phyloP scores from a whole-genome alignment of 2,113 vertebrate species.

The Zosterops japonicus region DNA sequence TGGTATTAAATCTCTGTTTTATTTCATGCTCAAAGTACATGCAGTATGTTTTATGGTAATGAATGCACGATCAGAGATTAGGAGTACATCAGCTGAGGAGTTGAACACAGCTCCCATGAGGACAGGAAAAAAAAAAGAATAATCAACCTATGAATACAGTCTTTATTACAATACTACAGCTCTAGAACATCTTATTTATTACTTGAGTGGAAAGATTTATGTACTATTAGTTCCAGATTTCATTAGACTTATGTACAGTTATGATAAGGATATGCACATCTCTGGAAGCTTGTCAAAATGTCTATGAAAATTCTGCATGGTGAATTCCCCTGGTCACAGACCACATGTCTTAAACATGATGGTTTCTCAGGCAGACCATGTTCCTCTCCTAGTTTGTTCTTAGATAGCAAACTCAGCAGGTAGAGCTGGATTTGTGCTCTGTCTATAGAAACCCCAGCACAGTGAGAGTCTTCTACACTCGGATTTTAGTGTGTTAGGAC shows the following conservation, averaged over 20 bases:
- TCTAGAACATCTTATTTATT: constrained; percentile 45
- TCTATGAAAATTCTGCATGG: background rate
- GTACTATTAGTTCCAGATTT: constrained; percentile 43
- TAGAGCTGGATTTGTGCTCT: background rate
- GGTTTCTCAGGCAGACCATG: background rate
- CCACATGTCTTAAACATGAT: background rate
- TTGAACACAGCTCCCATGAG: constrained; percentile 14
- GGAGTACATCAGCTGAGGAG: constrained; percentile 10
- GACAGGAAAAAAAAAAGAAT: background rate
- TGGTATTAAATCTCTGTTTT: constrained; percentile 50
- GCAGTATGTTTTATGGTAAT: constrained; percentile 41
- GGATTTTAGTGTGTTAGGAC: constrained; percentile 11
- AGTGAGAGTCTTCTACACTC: background rate
- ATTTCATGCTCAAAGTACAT: constrained; percentile 41
- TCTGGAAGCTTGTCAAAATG: constrained; percentile 22
- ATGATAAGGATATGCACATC: constrained; percentile 29
- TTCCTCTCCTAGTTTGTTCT: background rate
- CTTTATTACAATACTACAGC: constrained; percentile 17
- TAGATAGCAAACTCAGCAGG: background rate
- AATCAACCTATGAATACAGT: constrained; percentile 15
- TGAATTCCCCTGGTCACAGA: background rate
- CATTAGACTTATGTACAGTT: constrained; percentile 18
- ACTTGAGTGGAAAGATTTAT: constrained; percentile 25
- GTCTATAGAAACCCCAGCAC: background rate
- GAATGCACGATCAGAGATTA: background rate